Evolutionary conservation across 2,113 vertebrate genomes (phyloP), one percentile per base, ranked within the genome.

Genomic region (Microcebus ravelobensis): DNA sequence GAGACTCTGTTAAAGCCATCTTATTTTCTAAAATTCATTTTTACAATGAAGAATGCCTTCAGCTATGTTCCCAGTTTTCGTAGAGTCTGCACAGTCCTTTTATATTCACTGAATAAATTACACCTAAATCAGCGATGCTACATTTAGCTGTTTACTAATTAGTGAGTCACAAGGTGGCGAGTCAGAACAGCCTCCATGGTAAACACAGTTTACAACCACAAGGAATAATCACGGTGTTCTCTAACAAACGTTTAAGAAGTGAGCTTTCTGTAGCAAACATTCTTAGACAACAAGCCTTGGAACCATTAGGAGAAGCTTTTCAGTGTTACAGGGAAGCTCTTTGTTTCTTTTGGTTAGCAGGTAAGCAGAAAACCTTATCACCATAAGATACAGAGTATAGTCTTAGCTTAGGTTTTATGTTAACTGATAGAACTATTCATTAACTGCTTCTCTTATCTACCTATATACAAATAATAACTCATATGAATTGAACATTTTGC

Each of bases 231-330:
- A 36, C 27, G 20, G 25, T 77, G 50, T 88, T 95, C 36, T 87
- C 14, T 39, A 73, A 70, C 79, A 86, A 71, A 90, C 57, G 74
- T 50, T 67, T 73, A 93, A 61, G 20, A 36, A 81, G n/a, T 94
- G 59, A 93, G n/a, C 25, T 55, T 96, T 96, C 68, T 65, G 25
- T 39, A 89, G 79, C 73, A 96, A 94, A 87, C 39, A 59, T 87
- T 83, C 34, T 29, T 82, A 89, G 29, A 67, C 70, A 95, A 87
- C 8, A 68, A 27, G 36, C 59, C 50, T 92, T 79, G 50, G 42
- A 87, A 65, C 6, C 21, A 90, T 83, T 96, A 63, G 57, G 27
- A 42, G 87, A 52, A 29, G 48, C 61, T 90, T 90, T 96, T 71
- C 15, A 74, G 27, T 77, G 31, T 79, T 92, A 68, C 29, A 71